A percentile compares a stretch with the other conserved stretches of the same genome.
Evolutionary conservation across 2,797 vertebrate species (phyloP).

Genomic region (Mormyrus proboscirostris): DNA sequence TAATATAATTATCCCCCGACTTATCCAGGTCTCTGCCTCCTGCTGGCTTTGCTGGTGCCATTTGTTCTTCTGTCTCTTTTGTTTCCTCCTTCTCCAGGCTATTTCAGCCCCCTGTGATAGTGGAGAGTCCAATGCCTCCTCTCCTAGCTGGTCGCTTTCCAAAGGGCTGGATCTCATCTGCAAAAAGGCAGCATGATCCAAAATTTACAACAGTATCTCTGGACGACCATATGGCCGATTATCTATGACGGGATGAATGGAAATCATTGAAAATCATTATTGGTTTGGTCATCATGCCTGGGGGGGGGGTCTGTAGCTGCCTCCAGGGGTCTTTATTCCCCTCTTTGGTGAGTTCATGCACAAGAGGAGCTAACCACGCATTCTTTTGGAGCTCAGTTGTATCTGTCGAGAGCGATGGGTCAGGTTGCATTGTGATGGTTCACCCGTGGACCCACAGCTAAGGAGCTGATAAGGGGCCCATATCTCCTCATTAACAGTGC

Average conservation of each 20-base stretch:
- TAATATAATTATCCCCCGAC: background rate
- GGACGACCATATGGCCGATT: background rate
- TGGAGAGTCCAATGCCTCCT: background rate
- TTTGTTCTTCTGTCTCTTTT: background rate
- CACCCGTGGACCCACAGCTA: background rate
- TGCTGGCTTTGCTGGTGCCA: background rate
- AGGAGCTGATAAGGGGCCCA: background rate
- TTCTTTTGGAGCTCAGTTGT: background rate
- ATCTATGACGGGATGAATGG: background rate
- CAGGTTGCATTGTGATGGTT: background rate
- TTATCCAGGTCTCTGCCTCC: background rate
- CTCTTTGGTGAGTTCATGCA: background rate
- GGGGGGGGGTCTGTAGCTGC: background rate
- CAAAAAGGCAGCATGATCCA: background rate
- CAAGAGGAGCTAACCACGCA: background rate
- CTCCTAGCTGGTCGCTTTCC: background rate
- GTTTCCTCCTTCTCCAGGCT: background rate
- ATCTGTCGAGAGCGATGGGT: background rate
- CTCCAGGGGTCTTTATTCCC: background rate
- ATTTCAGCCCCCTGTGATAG: background rate
- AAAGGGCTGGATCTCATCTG: background rate
- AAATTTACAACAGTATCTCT: background rate
- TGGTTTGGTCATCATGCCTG: background rate
- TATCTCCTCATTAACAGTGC: background rate
- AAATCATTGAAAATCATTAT: slow-evolving; percentile 6